Evolutionary conservation across 2,888 invertebrate genomes (phyloP), one percentile per base, ranked within the genome.

Genomic region (Mellilla xanthometata): DNA sequence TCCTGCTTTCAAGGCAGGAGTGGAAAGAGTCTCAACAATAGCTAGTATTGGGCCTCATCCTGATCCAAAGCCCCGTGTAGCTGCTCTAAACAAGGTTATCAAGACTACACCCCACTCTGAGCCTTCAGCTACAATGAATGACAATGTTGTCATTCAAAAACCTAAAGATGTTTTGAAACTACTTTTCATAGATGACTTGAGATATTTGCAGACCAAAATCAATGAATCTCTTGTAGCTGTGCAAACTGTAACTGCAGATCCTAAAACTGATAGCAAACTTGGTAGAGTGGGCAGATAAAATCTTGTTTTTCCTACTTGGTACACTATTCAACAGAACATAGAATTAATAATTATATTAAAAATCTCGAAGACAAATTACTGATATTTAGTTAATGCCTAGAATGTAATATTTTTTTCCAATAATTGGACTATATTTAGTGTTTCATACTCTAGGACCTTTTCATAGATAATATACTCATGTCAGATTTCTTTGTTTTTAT

Each of bases 171-270:
- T 95, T 9, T 77, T 96, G 12, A 91, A 94, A 41, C 86, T 96
- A 3, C 83, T 97, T 11, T 96, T 96, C 76, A 93, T 98, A 51
- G 94, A 95, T 64, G 95, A 97, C 72, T 85, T 98, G 10, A 87
- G 97, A 64, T 92, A 95, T 53, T 91, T 99, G 35, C 99, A 99
- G 78, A 98, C 97, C 0, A 93, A 92, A 65, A 97, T 99, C 36
- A 99, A 99, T 81, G 97, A 98, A 78, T 94, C 96, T 0, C 95
- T 99, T 57, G 99, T 99, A 1, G 92, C 94, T 30, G 96, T 98
- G 2, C 99, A 99, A 88, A 93, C 90, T 51, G 91, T 99, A 1
- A 99, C 99, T 0, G 99, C 99, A 2, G 95, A 99, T 90, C 99
- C 99, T 1, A 97, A 97, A 86, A 99, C 99, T 52, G 98, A 99